Percentiles rank a stretch among this genome's conserved stretches.
Conservation (phyloP, 2,888 invertebrate species). For the Erpobdella octoculata region DNA sequence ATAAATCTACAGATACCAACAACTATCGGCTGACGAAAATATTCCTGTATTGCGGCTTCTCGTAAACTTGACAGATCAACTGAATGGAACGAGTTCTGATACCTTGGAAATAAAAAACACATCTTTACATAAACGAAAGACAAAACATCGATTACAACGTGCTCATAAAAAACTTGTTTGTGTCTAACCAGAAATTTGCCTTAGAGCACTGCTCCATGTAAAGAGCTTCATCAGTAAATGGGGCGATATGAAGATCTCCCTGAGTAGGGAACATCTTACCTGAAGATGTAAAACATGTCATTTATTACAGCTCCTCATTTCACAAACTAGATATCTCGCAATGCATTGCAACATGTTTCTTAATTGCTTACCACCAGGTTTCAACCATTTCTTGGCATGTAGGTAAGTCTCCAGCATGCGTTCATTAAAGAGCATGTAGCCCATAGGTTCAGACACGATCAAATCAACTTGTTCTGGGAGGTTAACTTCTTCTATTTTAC, state of each 20-base stretch:
- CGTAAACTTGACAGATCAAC: constrained; percentile 86
- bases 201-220: constrained; percentile 97
- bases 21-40: constrained; percentile 93
- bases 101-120: constrained; percentile 54
- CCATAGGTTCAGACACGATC: constrained; percentile 98
- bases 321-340: not conserved
- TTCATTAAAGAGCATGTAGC: constrained; percentile 99
- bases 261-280: constrained; percentile 96
- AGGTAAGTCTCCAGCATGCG: constrained; percentile 96
- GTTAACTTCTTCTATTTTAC: constrained; percentile 95
- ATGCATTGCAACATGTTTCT: not conserved
- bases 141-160: not conserved
- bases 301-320: not conserved
- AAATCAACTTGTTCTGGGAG: constrained; percentile 86
- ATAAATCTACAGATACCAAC: constrained; percentile 44
- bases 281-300: constrained; percentile 37
- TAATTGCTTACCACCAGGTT: constrained; percentile 57
- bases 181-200: constrained; percentile 81
- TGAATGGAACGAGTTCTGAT: constrained; percentile 93
- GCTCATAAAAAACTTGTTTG: not conserved
- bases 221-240: constrained; percentile 91
- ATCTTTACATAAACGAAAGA: not conserved
- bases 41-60: constrained; percentile 87
- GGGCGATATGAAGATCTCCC: constrained; percentile 92
- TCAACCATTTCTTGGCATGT: constrained; percentile 95